Percentiles rank a stretch among this genome's conserved stretches.
Conservation (phyloP, 2,888 invertebrate genomes). For the Stegophylla sp. region DNA sequence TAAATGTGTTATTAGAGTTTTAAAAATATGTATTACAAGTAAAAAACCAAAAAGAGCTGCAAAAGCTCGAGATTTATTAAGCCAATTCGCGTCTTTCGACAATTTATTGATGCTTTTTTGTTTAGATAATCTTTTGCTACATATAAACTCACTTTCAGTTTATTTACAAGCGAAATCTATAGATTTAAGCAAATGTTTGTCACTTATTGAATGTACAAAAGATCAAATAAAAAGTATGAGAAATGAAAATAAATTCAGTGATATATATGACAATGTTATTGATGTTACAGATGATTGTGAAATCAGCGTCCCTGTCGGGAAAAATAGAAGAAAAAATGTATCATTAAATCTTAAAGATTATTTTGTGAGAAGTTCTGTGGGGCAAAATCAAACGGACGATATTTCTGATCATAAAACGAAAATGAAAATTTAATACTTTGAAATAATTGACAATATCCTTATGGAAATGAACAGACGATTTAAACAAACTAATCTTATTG, state of each 20-base stretch:
- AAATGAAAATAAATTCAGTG: conserved; percentile 13
- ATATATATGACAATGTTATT: conserved; percentile 18
- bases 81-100: conserved; percentile 2
- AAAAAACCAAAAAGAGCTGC: conserved; percentile 6
- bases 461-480: conserved; percentile 10
- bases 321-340: conserved; percentile 16
- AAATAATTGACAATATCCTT: conserved; percentile 23
- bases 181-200: background rate
- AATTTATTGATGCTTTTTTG: conserved; percentile 1
- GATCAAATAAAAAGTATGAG: conserved; percentile 16
- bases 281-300: background rate
- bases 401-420: conserved; percentile 10
- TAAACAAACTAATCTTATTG: conserved; percentile 9
- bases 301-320: background rate
- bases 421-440: conserved; percentile 15
- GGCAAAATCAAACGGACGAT: conserved; percentile 12
- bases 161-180: conserved; percentile 15
- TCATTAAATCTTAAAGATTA: conserved; percentile 15
- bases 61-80: conserved; percentile 12
- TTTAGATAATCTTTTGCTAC: background rate
- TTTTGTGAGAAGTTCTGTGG: conserved; percentile 18
- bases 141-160: conserved; percentile 9
- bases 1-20: conserved; percentile 11
- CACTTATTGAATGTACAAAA: conserved; percentile 18
- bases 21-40: conserved; percentile 4